Base-by-base conservation (phyloP, 2,888 invertebrate species). In the Bombyx huttoni region DNA sequence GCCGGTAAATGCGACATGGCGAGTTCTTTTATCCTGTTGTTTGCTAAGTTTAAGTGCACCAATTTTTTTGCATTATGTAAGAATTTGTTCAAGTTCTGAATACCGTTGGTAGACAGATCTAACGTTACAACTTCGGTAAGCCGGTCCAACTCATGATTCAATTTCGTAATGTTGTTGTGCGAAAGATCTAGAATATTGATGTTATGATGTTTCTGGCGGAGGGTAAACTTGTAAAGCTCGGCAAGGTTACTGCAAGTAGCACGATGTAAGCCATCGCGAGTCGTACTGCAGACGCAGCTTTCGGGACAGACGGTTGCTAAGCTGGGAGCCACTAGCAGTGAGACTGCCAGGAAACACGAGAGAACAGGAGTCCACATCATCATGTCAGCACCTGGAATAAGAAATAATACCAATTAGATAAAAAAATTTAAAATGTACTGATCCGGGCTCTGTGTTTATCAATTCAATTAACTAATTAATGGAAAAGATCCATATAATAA, bases 191-290 rank as follows among this genome's bases (percentile, higher is more conserved):
- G 63, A 57, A 89, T 87, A 58, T 89, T 89, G 54, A 89, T 86
- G 54, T 89, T 89, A 68, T 89, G 86, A 71, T 89, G 89, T 65
- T 84, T 89, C 61, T 84, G 81, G 46, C 78, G 78, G 49, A 85
- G 75, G 47, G 81, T 85, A 62, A 81, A 89, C 65, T 91, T 96
- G 79, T 95, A 93, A 9, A 95, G 91, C 49, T 95, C 94, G 58
- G 93, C 92, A 65, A 96, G 93, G 52, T 91, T 85, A 53, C 91
- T 90, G 70, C 91, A 92, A 56, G 90, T 90, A 35, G 90, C 89
- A 56, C 94, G 89, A 45, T 94, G 91, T 59, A 93, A 91, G 50
- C 91, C 87, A 70, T 93, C 93, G n/a, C 92, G 91, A 14, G 91
- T 90, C 45, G 90, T 88, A 57, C 90, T 90, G 67, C 92, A 91